Evolutionary conservation across 1,140 invertebrate genomes (phyloP), one percentile per base, ranked within the genome.

Genomic region (Elysia chlorotica): DNA sequence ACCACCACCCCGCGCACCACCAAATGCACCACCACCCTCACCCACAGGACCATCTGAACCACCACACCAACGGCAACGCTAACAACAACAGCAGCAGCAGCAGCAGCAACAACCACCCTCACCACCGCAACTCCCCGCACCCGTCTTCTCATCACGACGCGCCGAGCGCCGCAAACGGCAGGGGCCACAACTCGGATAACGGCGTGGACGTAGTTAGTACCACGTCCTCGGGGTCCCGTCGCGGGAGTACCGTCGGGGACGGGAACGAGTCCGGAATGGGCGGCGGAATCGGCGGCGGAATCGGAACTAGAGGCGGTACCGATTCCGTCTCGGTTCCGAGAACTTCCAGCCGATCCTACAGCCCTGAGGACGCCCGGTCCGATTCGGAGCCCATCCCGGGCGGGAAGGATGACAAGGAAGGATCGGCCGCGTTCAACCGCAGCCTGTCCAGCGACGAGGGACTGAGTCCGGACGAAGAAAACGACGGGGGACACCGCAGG

Each of bases 371-470:
- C 6, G 5, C 23, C 19, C 31, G 63, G n/a, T 59, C 63, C 10
- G 65, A 66, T 10, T 21, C n/a, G 3, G 72, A 76, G 56, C 35
- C 33, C 1, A 25, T 56, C n/a, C 17, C 30, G 28, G 25, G 35
- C 37, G 38, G 31, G 25, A 38, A 35, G 38, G 65, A 33, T 17
- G 67, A 67, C 68, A 69, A 38, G 37, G 71, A 57, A 14, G 25
- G 36, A 38, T 59, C 54, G 28, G 35, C 5, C 41, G 53, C 36
- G 10, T 68, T 35, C 35, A 38, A 38, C n/a, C 61, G 37, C 28
- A 76, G 77, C 35, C 71, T 74, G 63, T 76, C 77, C 10, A 76
- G 74, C 38, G 74, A 75, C 57, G 71, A 71, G 3, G 74, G 76
- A 5, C 71, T 74, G 6, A 73, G 74, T 0, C 76, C 76, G 0